Evolutionary conservation across 2,888 invertebrate genomes (phyloP).

Genomic region (Oxytorus armatus): DNA sequence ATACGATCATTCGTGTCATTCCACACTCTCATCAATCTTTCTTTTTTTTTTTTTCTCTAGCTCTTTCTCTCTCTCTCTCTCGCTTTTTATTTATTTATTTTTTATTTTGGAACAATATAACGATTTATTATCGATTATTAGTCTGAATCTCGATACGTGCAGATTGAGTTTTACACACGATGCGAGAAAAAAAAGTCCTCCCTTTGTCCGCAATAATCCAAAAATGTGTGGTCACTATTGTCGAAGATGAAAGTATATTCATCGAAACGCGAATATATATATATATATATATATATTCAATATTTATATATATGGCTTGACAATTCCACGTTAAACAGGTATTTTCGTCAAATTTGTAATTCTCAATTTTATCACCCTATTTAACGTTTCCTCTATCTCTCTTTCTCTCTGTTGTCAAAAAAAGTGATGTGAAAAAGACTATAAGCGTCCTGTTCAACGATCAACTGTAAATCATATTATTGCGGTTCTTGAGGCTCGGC

Average conservation of each 20-base stretch:
- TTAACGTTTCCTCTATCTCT: not conserved
- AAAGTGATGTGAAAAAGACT: conserved; percentile 26
- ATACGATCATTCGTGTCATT: conserved; percentile 68
- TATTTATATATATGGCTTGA: no score
- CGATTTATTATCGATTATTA: conserved; percentile 67
- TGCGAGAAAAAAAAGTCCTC: conserved; percentile 42
- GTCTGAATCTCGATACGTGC: conserved; percentile 52
- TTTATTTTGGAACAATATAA: conserved; percentile 69
- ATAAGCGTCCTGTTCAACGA: conserved; percentile 64
- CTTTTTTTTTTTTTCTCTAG: conserved; percentile 31
- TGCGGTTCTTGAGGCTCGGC: conserved; percentile 61
- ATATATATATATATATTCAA: conserved; percentile 28
- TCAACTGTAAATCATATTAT: conserved; percentile 67
- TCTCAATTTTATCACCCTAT: not conserved
- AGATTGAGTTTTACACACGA: conserved; percentile 48
- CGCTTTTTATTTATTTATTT: conserved; percentile 15
- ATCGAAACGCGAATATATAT: conserved; percentile 36
- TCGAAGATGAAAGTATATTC: conserved; percentile 32
- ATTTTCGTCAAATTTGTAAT: conserved; percentile 29
- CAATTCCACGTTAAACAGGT: conserved; percentile 54
- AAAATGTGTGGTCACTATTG: conserved; percentile 35
- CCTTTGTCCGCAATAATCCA: conserved; percentile 18
- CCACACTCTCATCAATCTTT: conserved; percentile 34
- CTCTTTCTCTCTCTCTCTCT: conserved; percentile 34
- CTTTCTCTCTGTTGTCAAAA: conserved; percentile 13